These are phyloP conservation scores for Myripristis murdjan DNA, from an alignment of 2,797 vertebrate species.

Conservation along the genomic window DNA sequence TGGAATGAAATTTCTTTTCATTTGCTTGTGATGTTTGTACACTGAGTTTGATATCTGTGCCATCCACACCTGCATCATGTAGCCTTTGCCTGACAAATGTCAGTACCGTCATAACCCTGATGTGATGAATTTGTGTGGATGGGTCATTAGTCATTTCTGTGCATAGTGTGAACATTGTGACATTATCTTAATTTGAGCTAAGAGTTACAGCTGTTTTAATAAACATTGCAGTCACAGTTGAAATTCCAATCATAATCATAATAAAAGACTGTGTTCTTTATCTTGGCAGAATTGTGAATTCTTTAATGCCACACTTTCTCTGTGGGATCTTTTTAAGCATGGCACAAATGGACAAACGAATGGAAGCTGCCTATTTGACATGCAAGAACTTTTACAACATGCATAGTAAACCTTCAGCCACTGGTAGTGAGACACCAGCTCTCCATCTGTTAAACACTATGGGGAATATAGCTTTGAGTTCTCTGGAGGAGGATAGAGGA, in stretches of 20 bases:
- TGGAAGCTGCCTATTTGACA: not conserved
- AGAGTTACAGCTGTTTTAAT: conserved; percentile 9
- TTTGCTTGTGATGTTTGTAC: not conserved
- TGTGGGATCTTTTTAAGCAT: not conserved
- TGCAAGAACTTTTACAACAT: not conserved
- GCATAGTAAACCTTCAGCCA: not conserved
- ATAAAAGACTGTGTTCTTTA: too few relatives aligned
- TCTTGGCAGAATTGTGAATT: too few relatives aligned
- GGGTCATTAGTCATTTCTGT: not conserved
- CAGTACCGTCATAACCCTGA: not conserved
- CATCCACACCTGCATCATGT: not conserved
- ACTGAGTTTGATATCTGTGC: not conserved
- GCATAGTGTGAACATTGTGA: not conserved
- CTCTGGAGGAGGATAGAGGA: not conserved
- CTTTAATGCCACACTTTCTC: not conserved
- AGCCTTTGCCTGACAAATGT: not conserved
- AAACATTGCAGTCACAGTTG: conserved; percentile 5
- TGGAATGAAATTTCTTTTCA: not conserved
- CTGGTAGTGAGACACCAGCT: not conserved
- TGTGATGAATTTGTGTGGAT: not conserved
- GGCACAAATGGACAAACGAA: not conserved
- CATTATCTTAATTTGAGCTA: not conserved
- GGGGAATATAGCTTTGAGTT: not conserved
- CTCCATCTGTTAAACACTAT: not conserved
- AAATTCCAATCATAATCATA: not conserved